These are phyloP conservation scores for Drosophila niveifrons DNA, from an alignment of 2,888 invertebrate genomes.

Conservation along the genomic window DNA sequence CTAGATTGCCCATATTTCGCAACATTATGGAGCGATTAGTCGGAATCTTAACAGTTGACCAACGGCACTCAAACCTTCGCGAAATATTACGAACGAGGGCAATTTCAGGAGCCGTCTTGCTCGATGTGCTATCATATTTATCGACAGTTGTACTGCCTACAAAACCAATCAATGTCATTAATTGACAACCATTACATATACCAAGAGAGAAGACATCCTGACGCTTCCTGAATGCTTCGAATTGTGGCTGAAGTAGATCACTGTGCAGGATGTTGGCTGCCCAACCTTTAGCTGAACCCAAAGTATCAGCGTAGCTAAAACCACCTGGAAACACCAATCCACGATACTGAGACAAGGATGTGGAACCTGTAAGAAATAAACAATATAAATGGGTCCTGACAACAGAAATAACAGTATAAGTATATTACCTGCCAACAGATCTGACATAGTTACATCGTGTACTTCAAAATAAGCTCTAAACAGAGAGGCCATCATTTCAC, in stretches of 20 bases:
- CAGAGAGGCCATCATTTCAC: conserved; percentile 98
- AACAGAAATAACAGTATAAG: no score
- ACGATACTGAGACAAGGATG: conserved; percentile 92
- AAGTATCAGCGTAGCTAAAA: conserved; percentile 98
- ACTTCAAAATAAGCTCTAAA: conserved; percentile 95
- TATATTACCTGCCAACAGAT: conserved; percentile 87
- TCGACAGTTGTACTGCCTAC: conserved; percentile 87
- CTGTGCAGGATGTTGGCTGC: conserved; percentile 96
- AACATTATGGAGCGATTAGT: conserved; percentile 92
- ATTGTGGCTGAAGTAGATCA: conserved; percentile 90
- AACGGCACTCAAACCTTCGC: conserved; percentile 93
- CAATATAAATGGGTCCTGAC: neutral
- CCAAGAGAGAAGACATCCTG: conserved; percentile 97
- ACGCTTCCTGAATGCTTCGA: conserved; percentile 91
- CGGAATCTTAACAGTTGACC: conserved; percentile 91
- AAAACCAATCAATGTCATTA: conserved; percentile 98
- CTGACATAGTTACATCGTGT: conserved; percentile 98
- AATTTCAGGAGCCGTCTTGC: conserved; percentile 86
- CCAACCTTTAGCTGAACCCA: conserved; percentile 99
- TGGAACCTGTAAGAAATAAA: conserved; percentile 85
- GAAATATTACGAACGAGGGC: conserved; percentile 94
- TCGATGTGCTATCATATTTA: neutral
- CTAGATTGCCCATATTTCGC: conserved; percentile 93
- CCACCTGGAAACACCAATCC: conserved; percentile 98
- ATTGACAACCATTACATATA: conserved; percentile 99